These are phyloP conservation scores for Brachypodius melanocephalos DNA, from an alignment of 2,113 vertebrate species.

Conservation along the genomic window DNA sequence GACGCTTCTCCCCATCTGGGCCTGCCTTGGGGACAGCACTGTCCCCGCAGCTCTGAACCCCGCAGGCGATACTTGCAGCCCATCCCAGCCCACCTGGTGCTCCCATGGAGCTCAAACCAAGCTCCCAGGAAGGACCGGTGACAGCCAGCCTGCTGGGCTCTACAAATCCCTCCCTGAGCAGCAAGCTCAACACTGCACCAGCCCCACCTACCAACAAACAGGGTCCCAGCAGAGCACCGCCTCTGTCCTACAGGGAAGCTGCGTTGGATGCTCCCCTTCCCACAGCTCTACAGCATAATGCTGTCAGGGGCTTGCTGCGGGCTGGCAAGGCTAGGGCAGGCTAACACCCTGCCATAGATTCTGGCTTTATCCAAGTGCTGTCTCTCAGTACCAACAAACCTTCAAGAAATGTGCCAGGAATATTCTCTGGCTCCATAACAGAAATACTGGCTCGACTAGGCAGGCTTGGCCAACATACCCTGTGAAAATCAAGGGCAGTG, in stretches of 20 bases:
- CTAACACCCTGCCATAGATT: fast-evolving
- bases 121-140: fast-evolving
- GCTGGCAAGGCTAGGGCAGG: background rate
- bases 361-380: background rate
- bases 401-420: background rate
- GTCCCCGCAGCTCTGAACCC: background rate
- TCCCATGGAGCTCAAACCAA: background rate
- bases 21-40: background rate
- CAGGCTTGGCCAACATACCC: background rate
- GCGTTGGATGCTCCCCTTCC: fast-evolving
- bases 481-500: background rate
- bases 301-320: background rate
- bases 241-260: background rate
- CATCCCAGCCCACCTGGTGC: fast-evolving
- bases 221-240: background rate
- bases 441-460: background rate
- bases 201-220: background rate
- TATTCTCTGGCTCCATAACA: background rate
- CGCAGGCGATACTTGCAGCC: fast-evolving
- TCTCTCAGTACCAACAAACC: background rate
- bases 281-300: fast-evolving
- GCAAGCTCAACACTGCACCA: background rate
- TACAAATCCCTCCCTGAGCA: background rate
- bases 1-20: fast-evolving
- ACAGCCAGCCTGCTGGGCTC: background rate